Percentiles rank a stretch among this genome's conserved stretches.
Conservation (phyloP, 2,888 invertebrate species). For the Globia sparganii region DNA sequence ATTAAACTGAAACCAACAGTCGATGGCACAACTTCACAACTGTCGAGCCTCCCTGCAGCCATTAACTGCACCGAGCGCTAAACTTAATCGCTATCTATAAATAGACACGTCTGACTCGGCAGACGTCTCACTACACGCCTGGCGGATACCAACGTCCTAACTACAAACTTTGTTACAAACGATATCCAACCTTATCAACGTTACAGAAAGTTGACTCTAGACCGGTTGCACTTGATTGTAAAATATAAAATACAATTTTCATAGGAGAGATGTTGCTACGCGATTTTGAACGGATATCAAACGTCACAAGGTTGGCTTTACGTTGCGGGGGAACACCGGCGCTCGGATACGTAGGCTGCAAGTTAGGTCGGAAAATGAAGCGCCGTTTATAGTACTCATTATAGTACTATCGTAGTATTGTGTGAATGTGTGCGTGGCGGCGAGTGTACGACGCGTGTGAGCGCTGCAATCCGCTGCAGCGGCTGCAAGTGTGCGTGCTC, state of each 20-base stretch:
- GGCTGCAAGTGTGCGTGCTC: slow-evolving; percentile 71
- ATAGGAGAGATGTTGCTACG: slow-evolving; percentile 44
- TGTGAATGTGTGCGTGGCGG: slow-evolving; percentile 74
- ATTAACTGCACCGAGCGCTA: slow-evolving; percentile 76
- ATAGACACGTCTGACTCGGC: slow-evolving; percentile 86
- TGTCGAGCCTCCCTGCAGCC: slow-evolving; percentile 70
- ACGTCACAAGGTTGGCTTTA: slow-evolving; percentile 69
- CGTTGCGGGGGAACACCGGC: slow-evolving; percentile 55
- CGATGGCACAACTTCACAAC: slow-evolving; percentile 69
- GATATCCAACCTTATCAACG: slow-evolving; percentile 58
- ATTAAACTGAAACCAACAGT: slow-evolving; percentile 71
- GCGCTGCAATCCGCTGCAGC: slow-evolving; percentile 74
- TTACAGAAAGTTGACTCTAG: slow-evolving; percentile 37
- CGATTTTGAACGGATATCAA: slow-evolving; percentile 63
- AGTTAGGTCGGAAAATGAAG: slow-evolving; percentile 86
- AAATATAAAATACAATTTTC: slow-evolving; percentile 67
- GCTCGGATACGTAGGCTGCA: slow-evolving; percentile 75
- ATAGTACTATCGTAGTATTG: slow-evolving; percentile 86
- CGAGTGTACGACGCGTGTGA: slow-evolving; percentile 59
- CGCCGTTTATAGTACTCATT: slow-evolving; percentile 87
- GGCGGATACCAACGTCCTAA: slow-evolving; percentile 68
- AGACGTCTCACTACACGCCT: slow-evolving; percentile 79
- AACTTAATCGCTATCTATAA: slow-evolving; percentile 85
- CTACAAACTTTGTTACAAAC: slow-evolving; percentile 44
- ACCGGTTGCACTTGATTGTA: slow-evolving; percentile 31